Percentiles rank a stretch among this genome's conserved stretches.
These are phyloP conservation scores for Falco peregrinus DNA, from an alignment of 2,797 vertebrate species.

Conservation along the genomic window DNA sequence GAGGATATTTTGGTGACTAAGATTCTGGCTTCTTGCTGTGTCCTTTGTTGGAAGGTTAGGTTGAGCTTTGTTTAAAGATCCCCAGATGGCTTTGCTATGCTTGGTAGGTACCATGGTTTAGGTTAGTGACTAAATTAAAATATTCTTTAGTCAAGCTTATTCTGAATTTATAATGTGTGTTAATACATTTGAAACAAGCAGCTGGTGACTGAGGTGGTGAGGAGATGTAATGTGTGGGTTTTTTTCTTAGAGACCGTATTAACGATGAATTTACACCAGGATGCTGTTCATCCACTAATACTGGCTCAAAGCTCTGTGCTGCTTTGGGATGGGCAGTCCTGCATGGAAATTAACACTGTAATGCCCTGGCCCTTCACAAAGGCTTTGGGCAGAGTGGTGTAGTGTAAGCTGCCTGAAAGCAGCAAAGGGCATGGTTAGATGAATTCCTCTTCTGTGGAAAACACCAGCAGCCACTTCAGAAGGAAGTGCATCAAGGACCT, in stretches of 20 bases:
- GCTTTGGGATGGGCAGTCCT: background rate
- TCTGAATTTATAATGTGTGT: background rate
- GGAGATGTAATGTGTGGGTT: rapidly evolving
- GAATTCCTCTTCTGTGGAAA: background rate
- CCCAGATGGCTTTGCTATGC: background rate
- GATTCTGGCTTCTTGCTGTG: background rate
- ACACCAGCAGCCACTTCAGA: background rate
- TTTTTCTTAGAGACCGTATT: background rate
- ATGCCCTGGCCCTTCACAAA: background rate
- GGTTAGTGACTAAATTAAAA: background rate
- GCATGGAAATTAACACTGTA: background rate
- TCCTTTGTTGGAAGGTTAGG: background rate
- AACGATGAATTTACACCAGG: background rate
- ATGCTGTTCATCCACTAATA: background rate
- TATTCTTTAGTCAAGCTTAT: background rate
- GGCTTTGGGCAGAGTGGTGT: background rate
- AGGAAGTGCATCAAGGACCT: background rate
- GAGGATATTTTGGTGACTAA: background rate
- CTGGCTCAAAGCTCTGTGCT: background rate
- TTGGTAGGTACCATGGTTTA: background rate
- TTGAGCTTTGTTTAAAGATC: background rate
- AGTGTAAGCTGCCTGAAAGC: background rate
- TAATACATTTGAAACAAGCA: background rate
- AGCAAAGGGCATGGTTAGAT: background rate
- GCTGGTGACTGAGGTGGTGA: background rate